phyloP scores from a whole-genome alignment of 2,888 invertebrate species.

The Xestia c-nigrum region DNA sequence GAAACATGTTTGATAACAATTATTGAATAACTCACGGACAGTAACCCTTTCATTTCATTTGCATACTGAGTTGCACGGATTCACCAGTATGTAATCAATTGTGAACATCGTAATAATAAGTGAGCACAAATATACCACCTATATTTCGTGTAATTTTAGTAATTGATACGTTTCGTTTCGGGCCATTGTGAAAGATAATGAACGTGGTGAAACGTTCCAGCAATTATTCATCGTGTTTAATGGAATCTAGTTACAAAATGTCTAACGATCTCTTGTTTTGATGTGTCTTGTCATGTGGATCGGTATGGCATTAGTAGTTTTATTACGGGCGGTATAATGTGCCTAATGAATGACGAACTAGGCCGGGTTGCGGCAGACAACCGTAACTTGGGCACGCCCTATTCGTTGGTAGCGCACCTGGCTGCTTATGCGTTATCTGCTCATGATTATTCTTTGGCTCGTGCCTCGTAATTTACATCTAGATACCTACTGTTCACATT shows the following conservation, averaged over 20 bases:
- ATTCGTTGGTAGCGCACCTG: constrained; percentile 47
- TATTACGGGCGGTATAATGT: constrained; percentile 47
- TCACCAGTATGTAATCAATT: constrained; percentile 70
- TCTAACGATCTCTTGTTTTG: constrained; percentile 63
- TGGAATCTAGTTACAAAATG: constrained; percentile 68
- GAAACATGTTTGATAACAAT: constrained; percentile 69
- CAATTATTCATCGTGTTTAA: constrained; percentile 67
- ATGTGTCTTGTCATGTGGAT: constrained; percentile 58
- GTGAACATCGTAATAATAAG: constrained; percentile 70
- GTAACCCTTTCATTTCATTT: constrained; percentile 76
- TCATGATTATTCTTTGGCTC: constrained; percentile 30
- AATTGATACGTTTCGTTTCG: constrained; percentile 75
- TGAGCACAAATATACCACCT: constrained; percentile 65
- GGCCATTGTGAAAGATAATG: constrained; percentile 75
- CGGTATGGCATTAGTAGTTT: constrained; percentile 54
- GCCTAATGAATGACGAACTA: constrained; percentile 53
- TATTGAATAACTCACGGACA: constrained; percentile 68
- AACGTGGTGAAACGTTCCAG: constrained; percentile 68
- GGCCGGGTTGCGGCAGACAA: constrained; percentile 38
- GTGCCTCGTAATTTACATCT: not conserved
- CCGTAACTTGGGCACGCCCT: constrained; percentile 54
- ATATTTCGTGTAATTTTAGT: constrained; percentile 73
- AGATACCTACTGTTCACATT: constrained; percentile 9
- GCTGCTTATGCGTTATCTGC: constrained; percentile 41
- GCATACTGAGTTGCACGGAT: constrained; percentile 71